Conservation (phyloP, 2,797 vertebrate genomes). For the Sebastes cheni region DNA sequence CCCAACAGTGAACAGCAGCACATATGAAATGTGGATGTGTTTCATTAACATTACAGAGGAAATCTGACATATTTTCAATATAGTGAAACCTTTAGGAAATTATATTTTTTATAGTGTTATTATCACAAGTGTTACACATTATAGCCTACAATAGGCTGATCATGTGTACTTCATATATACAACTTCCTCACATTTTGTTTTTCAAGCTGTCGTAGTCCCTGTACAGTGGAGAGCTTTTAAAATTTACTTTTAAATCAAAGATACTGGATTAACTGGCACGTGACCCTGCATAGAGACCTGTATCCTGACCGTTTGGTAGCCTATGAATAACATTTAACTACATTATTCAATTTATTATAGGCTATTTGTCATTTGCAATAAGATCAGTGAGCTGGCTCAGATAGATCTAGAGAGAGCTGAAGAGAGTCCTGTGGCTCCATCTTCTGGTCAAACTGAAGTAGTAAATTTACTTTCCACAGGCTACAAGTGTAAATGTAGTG, state of each 20-base stretch:
- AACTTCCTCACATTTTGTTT: neutral
- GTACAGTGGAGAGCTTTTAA: neutral
- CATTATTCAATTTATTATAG: neutral
- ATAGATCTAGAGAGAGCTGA: neutral
- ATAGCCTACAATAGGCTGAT: too few relatives aligned
- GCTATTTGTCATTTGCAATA: neutral
- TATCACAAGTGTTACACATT: neutral
- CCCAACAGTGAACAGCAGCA: neutral
- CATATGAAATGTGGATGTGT: neutral
- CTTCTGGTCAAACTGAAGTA: slow-evolving; percentile 38
- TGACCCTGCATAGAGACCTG: neutral
- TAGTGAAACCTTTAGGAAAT: neutral
- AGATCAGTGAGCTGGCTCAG: neutral
- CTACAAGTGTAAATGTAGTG: neutral
- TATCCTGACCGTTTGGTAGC: neutral
- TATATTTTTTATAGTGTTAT: neutral
- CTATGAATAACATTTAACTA: neutral
- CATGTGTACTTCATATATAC: neutral
- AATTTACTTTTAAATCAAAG: neutral
- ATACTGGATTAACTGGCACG: neutral
- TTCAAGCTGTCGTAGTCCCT: neutral
- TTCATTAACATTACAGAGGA: neutral
- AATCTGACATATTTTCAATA: neutral
- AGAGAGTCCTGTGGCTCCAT: slow-evolving; percentile 29
- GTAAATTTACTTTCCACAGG: neutral